Evolutionary conservation across 2,888 invertebrate species (phyloP).

Genomic region (Acleris holmiana): DNA sequence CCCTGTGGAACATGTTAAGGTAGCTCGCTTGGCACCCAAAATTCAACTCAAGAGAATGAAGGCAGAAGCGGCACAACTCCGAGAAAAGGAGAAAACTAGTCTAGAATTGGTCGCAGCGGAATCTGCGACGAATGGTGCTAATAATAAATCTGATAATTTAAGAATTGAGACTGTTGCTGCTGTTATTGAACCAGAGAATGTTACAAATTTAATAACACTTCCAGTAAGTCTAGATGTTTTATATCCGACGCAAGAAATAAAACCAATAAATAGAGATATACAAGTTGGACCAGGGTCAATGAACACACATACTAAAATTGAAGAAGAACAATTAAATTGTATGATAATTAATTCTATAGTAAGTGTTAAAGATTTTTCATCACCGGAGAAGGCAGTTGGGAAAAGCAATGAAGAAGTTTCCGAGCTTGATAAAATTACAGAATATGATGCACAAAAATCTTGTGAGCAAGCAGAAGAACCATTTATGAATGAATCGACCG

Average conservation of each 20-base stretch:
- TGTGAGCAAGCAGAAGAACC: constrained; percentile 50
- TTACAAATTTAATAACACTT: constrained; percentile 21
- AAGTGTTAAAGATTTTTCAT: constrained; percentile 20
- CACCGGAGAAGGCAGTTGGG: constrained; percentile 9
- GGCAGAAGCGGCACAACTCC: constrained; percentile 71
- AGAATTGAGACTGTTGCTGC: constrained; percentile 3
- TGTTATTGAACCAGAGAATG: constrained; percentile 10
- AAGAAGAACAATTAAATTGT: constrained; percentile 1
- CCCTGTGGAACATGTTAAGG: constrained; percentile 81
- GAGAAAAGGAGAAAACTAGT: constrained; percentile 55
- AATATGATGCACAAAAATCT: constrained; percentile 44
- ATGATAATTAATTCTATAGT: constrained; percentile 3
- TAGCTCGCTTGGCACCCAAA: constrained; percentile 81
- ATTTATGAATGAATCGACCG: constrained; percentile 73
- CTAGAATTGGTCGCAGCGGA: constrained; percentile 42
- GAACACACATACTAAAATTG: constrained; percentile 5
- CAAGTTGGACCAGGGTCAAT: constrained; percentile 12
- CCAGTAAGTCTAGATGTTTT: constrained; percentile 53
- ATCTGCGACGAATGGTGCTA: constrained; percentile 28
- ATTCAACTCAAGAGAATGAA: constrained; percentile 82
- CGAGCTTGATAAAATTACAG: constrained; percentile 40
- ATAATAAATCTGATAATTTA: constrained; percentile 25
- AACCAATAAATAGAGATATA: constrained; percentile 54
- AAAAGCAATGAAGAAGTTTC: constrained; percentile 24
- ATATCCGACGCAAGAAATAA: constrained; percentile 67